Evolutionary conservation across 2,888 invertebrate genomes (phyloP).

Genomic region (Bunonema sp.): DNA sequence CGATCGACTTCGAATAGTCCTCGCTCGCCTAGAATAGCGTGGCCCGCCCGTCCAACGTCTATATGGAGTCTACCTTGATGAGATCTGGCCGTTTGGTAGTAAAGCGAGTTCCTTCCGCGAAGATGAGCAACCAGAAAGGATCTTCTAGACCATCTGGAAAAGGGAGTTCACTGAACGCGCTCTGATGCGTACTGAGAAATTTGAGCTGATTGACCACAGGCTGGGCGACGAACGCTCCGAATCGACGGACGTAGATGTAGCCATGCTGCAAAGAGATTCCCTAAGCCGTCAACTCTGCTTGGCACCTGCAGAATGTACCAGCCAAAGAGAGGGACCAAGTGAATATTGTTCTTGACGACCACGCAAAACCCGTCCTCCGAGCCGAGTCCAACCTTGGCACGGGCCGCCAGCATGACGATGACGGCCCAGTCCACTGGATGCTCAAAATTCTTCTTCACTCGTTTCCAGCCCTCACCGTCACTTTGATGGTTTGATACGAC

Average conservation of each 20-base stretch:
- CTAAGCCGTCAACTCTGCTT: no score
- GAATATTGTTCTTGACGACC: constrained; percentile 32
- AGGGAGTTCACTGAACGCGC: not conserved
- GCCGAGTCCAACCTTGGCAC: constrained; percentile 4
- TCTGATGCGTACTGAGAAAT: constrained; percentile 13
- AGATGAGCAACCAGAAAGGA: constrained; percentile 26
- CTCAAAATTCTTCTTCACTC: not conserved
- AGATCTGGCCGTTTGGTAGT: not conserved
- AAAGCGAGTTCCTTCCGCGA: constrained; percentile 23
- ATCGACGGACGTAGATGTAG: constrained; percentile 35
- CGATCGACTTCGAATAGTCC: constrained; percentile 1
- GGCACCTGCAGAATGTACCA: constrained; percentile 38
- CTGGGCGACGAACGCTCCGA: constrained; percentile 21
- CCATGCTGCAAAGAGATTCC: constrained; percentile 17
- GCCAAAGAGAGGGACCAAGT: constrained; percentile 33
- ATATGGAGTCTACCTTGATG: constrained; percentile 3
- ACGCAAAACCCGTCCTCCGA: constrained; percentile 25
- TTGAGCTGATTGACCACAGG: constrained; percentile 24
- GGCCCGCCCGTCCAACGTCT: constrained; percentile 10
- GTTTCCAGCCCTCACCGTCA: constrained; percentile 11
- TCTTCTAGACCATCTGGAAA: not conserved
- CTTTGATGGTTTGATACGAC: constrained; percentile 36
- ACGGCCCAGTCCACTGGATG: constrained; percentile 36
- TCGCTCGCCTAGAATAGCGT: constrained; percentile 15
- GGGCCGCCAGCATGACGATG: constrained; percentile 25